These are phyloP conservation scores for Serinus canaria DNA, from an alignment of 2,113 vertebrate genomes.

Conservation along the genomic window DNA sequence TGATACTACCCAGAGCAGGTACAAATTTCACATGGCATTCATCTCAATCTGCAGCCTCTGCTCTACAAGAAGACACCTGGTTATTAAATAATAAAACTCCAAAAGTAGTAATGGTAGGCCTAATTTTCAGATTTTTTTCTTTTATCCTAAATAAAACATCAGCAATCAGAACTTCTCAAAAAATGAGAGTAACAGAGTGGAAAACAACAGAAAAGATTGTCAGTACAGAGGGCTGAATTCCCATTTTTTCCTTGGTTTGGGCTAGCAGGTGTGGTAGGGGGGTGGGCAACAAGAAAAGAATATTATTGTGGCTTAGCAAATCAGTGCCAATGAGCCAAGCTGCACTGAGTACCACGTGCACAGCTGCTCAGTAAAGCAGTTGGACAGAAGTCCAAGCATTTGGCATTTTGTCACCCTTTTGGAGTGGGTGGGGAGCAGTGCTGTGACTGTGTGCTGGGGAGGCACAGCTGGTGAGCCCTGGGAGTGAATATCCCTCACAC, in stretches of 20 bases:
- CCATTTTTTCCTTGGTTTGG: neutral
- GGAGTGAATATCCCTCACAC: accelerated
- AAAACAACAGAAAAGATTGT: neutral
- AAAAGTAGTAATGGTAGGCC: neutral
- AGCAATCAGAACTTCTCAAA: neutral
- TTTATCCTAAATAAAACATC: neutral
- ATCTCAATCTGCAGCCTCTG: neutral
- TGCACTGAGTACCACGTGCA: neutral
- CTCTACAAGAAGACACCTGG: neutral
- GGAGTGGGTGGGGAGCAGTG: neutral
- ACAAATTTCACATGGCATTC: neutral
- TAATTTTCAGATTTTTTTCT: neutral
- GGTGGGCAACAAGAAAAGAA: neutral
- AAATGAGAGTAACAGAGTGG: neutral
- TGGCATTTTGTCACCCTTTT: neutral
- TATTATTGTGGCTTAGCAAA: neutral
- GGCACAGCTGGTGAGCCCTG: too few species aligned
- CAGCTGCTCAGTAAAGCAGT: neutral
- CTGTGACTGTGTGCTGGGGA: neutral
- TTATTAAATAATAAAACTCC: neutral
- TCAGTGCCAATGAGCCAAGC: neutral
- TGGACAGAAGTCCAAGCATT: neutral
- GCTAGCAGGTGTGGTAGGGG: neutral
- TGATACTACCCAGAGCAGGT: neutral
- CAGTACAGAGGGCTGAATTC: neutral